Conservation (phyloP, 2,113 vertebrate genomes). For the Poeciliopsis prolifica region DNA sequence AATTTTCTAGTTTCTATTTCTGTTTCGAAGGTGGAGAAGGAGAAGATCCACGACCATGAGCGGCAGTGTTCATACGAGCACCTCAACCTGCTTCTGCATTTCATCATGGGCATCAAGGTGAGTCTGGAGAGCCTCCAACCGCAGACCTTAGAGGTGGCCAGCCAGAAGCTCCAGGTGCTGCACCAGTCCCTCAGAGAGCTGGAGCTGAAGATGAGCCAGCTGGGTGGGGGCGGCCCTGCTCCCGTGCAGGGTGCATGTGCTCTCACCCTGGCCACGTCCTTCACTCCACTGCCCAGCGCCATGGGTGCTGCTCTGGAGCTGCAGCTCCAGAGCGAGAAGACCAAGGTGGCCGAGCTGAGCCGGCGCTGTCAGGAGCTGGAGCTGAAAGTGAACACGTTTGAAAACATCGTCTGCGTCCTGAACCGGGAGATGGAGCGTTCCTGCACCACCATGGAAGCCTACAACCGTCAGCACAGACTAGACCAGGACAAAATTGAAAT, state of each 20-base stretch:
- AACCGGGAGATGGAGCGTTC: constrained; percentile 94
- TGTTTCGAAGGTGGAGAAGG: constrained; percentile 86
- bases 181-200: constrained; percentile 82
- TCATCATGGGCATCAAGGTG: constrained; percentile 86
- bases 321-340: constrained; percentile 81
- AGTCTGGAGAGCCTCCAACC: constrained; percentile 84
- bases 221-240: constrained; percentile 52
- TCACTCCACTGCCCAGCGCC: constrained; percentile 76
- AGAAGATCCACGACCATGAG: constrained; percentile 88
- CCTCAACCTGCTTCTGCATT: constrained; percentile 88
- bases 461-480: constrained; percentile 87
- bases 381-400: constrained; percentile 89
- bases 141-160: constrained; percentile 80
- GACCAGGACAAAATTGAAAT: constrained; percentile 95
- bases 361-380: constrained; percentile 87
- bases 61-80: constrained; percentile 86
- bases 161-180: constrained; percentile 81
- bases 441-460: constrained; percentile 87
- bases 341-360: constrained; percentile 79
- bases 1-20: constrained; percentile 4
- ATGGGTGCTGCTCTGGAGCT: constrained; percentile 76
- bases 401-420: constrained; percentile 96
- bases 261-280: constrained; percentile 74
- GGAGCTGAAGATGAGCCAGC: constrained; percentile 80
- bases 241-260: constrained; percentile 70